A percentile compares a stretch with the other conserved stretches of the same genome.
These are phyloP conservation scores for Sylvia atricapilla DNA, from an alignment of 2,113 vertebrate species.

Conservation along the genomic window DNA sequence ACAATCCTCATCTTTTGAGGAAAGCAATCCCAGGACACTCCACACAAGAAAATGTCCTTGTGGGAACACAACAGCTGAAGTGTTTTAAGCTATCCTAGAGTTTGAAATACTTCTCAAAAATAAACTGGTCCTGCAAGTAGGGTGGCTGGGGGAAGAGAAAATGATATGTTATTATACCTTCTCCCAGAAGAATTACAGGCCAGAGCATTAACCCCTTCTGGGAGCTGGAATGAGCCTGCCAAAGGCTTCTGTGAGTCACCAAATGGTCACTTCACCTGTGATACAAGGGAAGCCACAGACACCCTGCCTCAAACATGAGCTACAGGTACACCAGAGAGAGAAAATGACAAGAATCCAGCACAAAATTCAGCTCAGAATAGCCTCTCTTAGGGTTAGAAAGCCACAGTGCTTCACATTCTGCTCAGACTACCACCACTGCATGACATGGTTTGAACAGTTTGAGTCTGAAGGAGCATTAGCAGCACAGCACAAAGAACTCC, in stretches of 20 bases:
- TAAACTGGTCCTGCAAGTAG: neutral
- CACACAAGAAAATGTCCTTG: neutral
- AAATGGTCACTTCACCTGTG: neutral
- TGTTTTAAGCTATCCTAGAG: neutral
- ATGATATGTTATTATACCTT: neutral
- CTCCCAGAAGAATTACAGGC: neutral
- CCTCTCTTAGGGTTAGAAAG: neutral
- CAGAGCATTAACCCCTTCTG: neutral
- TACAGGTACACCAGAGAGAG: neutral
- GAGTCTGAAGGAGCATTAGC: neutral
- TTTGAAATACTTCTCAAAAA: neutral
- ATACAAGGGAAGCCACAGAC: neutral
- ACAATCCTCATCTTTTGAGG: neutral
- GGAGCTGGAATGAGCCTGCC: neutral
- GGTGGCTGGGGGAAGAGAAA: neutral
- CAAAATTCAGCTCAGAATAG: neutral
- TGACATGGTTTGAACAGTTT: neutral
- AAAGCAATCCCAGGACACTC: neutral
- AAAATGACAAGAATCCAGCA: neutral
- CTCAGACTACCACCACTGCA: neutral
- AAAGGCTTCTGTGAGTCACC: neutral
- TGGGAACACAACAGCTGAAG: neutral
- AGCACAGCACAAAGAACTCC: slow-evolving; percentile 55
- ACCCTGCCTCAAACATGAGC: neutral
- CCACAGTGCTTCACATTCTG: neutral